Evolutionary conservation across 2,797 vertebrate species (phyloP).

Genomic region (Limosa lapponica): DNA sequence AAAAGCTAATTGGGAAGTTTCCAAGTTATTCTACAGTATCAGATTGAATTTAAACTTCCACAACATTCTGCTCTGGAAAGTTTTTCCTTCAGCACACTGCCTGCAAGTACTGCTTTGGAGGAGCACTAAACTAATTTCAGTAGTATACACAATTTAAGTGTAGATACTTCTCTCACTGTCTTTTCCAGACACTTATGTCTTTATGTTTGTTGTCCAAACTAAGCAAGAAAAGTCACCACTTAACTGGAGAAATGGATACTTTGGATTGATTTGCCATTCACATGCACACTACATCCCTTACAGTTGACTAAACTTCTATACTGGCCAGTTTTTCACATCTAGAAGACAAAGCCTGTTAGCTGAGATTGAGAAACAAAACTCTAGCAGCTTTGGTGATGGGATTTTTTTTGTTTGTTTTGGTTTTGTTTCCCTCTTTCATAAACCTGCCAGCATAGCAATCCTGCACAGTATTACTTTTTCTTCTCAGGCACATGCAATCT

Average conservation of each 20-base stretch:
- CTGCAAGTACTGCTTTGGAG: background rate
- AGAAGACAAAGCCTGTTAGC: background rate
- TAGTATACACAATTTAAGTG: background rate
- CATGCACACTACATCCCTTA: background rate
- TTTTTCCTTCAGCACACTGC: background rate
- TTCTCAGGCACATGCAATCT: background rate
- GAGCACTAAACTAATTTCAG: background rate
- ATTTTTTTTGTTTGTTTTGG: background rate
- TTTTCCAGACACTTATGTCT: background rate
- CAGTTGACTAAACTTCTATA: background rate
- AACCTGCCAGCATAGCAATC: background rate
- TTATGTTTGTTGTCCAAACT: background rate
- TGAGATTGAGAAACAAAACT: background rate
- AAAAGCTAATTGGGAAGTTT: background rate
- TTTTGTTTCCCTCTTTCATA: background rate
- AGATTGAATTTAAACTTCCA: background rate
- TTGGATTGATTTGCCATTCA: background rate
- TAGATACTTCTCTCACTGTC: background rate
- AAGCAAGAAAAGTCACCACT: background rate
- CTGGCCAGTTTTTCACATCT: background rate
- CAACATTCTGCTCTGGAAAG: background rate
- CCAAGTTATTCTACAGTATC: background rate
- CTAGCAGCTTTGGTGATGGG: background rate
- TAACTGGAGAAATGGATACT: background rate
- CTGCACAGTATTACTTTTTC: background rate